Percentiles rank a stretch among this genome's conserved stretches.
Conservation (phyloP, 2,888 invertebrate species). For the Ditylenchus weischeri region DNA sequence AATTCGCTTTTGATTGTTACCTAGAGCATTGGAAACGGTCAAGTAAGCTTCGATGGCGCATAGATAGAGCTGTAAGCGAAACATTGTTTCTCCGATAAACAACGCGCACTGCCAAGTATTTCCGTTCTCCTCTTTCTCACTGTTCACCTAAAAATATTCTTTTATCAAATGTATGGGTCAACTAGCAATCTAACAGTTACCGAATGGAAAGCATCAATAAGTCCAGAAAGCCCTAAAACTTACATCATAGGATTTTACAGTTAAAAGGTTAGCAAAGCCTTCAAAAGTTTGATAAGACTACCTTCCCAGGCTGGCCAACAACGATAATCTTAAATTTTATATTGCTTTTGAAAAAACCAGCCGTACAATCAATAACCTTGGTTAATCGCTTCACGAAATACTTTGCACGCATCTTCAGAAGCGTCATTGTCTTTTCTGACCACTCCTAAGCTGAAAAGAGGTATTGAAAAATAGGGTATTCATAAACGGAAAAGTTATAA, state of each 20-base stretch:
- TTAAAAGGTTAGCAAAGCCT: background rate
- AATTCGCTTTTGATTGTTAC: background rate
- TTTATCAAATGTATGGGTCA: background rate
- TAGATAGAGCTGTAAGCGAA: constrained; percentile 27
- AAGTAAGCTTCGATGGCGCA: constrained; percentile 26
- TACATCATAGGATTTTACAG: background rate
- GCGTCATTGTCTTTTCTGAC: constrained; percentile 82
- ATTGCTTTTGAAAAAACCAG: constrained; percentile 18
- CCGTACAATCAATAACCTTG: background rate
- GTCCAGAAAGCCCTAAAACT: too few relatives aligned
- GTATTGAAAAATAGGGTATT: too few relatives aligned
- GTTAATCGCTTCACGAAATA: constrained; percentile 74
- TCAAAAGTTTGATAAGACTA: constrained; percentile 66
- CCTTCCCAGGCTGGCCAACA: constrained; percentile 95
- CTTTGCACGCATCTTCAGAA: constrained; percentile 73
- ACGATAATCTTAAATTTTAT: constrained; percentile 60
- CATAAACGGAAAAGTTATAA: background rate
- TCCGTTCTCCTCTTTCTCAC: constrained; percentile 19
- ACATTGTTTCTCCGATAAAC: constrained; percentile 33
- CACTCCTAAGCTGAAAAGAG: constrained; percentile 77
- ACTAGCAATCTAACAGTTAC: background rate
- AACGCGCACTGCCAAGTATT: constrained; percentile 35
- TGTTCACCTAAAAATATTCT: constrained; percentile 24
- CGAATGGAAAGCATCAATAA: background rate
- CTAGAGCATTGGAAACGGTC: constrained; percentile 18